These are phyloP conservation scores for Centruroides vittatus DNA, from an alignment of 1,140 invertebrate genomes.

Conservation along the genomic window DNA sequence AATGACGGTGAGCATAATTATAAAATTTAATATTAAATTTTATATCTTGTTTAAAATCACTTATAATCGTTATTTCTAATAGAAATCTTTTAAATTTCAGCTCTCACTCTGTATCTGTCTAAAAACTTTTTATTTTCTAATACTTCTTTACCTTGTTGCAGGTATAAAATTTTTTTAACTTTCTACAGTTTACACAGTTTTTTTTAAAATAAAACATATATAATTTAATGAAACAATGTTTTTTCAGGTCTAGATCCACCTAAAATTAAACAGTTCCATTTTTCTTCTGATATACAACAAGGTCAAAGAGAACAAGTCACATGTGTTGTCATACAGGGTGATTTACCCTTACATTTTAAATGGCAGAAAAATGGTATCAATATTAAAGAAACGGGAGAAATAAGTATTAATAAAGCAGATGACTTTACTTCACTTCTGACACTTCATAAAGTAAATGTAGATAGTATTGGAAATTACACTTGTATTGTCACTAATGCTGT, in stretches of 20 bases:
- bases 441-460: not conserved
- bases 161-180: too few relatives aligned
- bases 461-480: conserved; percentile 9
- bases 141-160: too few relatives aligned
- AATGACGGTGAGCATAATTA: too few relatives aligned
- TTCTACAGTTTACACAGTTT: too few relatives aligned
- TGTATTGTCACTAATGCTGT: not conserved
- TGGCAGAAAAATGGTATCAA: conserved; percentile 7
- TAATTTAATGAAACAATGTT: too few relatives aligned
- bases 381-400: not conserved
- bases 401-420: not conserved
- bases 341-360: conserved; percentile 3
- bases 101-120: not conserved
- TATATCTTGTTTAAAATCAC: too few relatives aligned
- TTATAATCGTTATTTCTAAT: too few relatives aligned
- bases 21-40: too few relatives aligned
- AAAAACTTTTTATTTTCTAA: too few relatives aligned
- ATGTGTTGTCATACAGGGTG: conserved; percentile 4
- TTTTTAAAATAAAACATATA: too few relatives aligned
- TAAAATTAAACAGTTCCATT: not conserved
- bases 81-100: too few relatives aligned
- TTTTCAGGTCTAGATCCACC: not conserved
- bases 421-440: not conserved
- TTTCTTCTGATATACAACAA: not conserved
- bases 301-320: not conserved